Evolutionary conservation across 1,140 invertebrate species (phyloP), one percentile per base, ranked within the genome.

Genomic region (Yoshiicerus persimilis): DNA sequence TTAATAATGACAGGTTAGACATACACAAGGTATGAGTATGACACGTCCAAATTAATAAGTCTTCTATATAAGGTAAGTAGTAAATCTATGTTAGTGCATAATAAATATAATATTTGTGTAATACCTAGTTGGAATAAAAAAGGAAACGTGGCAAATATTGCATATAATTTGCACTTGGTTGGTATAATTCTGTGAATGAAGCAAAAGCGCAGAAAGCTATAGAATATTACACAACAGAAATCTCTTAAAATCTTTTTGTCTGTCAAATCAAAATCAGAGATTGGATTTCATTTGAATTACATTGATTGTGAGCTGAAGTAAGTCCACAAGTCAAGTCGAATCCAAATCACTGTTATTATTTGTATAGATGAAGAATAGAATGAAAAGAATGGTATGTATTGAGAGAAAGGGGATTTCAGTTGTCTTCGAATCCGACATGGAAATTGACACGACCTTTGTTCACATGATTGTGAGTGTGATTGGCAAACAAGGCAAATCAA

Each of bases 381-480:
- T 36, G 4, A 80, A 36, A 80, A 34, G 75, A 80, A 80, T 80
- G 75, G 32, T 38, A 20, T 38, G 75, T 56, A 56, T 56, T 56
- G 75, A 80, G 75, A 80, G 75, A 80, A 80, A 80, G 75, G 75
- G 66, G 66, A 23, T 80, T 80, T 36, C 27, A 70, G 34, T 80
- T 80, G 34, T 80, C 75, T 80, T 80, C 75, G 38, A 23, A 38
- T 38, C 75, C 32, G 75, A 80, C 75, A 80, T 80, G 75, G 75
- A 80, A 80, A 80, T 80, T 80, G 75, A 80, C 75, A 38, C 75
- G 75, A 80, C 75, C 75, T 80, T 80, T 80, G 75, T 80, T 80
- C 75, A 80, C 75, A 80, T 36, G 75, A 80, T 80, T 80, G 75
- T 80, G 75, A 80, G 75, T 80, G 75, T 80, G 75, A 80, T 80